Conservation (phyloP, 2,113 vertebrate genomes). For the Apodemus sylvaticus region DNA sequence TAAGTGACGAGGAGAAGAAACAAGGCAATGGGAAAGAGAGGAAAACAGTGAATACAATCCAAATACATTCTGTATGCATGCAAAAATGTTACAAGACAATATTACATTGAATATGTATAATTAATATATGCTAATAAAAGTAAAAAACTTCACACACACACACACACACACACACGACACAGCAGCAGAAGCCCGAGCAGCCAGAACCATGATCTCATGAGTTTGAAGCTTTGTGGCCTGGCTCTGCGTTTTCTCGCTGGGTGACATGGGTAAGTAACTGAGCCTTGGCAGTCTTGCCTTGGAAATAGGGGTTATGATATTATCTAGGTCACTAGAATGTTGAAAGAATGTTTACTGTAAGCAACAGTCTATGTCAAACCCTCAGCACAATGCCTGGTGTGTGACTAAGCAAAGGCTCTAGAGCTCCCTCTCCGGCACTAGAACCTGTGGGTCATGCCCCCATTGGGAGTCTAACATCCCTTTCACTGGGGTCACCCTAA, state of each 20-base stretch:
- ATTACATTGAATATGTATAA: not conserved
- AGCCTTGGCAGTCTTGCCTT: not conserved
- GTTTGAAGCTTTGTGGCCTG: not conserved
- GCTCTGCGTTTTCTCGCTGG: not conserved
- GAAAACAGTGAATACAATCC: not conserved
- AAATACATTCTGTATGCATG: not conserved
- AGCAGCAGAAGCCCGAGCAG: not conserved
- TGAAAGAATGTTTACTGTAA: not conserved
- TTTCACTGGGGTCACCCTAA: not conserved
- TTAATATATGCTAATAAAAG: not conserved
- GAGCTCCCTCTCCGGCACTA: not conserved
- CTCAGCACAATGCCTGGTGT: not conserved
- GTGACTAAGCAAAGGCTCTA: not conserved
- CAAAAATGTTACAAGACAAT: not conserved
- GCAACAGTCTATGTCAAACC: not conserved
- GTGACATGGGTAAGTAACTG: not conserved
- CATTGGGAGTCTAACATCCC: not conserved
- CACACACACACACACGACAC: not conserved
- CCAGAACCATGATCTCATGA: not conserved
- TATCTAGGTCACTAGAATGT: not conserved
- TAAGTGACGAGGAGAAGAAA: no score
- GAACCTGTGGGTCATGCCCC: not conserved
- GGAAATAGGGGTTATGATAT: slow-evolving; percentile 11
- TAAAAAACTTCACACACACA: not conserved
- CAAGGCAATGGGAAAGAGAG: not conserved